Percentiles rank a stretch among this genome's conserved stretches.
Conservation (phyloP, 2,113 vertebrate genomes). For the Cranoglanis bouderius region DNA sequence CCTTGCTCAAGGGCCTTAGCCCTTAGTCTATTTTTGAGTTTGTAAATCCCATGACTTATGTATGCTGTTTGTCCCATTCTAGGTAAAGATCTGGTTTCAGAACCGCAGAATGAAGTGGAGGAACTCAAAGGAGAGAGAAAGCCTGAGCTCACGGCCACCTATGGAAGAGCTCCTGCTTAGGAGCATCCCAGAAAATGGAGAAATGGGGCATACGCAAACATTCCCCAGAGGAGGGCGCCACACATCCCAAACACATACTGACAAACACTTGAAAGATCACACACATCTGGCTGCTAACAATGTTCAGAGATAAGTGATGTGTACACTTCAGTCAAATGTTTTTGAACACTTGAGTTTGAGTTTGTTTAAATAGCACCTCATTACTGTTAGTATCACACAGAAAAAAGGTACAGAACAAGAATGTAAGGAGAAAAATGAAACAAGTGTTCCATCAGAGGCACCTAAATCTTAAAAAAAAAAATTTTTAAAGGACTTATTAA, state of each 20-base stretch:
- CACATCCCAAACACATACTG: background rate
- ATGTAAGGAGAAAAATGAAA: background rate
- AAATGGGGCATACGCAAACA: slow-evolving; percentile 50
- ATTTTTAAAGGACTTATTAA: background rate
- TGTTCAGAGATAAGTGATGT: slow-evolving; percentile 10
- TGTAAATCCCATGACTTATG: background rate
- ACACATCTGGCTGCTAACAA: slow-evolving; percentile 3
- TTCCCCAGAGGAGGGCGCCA: slow-evolving; percentile 21
- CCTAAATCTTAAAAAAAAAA: background rate
- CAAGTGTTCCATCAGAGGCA: background rate
- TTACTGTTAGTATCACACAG: background rate
- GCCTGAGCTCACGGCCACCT: slow-evolving; percentile 62
- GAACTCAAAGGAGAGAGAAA: slow-evolving; percentile 95
- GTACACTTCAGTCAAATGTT: background rate
- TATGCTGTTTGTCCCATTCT: slow-evolving; percentile 39
- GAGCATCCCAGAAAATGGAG: slow-evolving; percentile 61
- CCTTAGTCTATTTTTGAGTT: background rate
- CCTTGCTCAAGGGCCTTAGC: too few species aligned
- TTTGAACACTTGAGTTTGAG: background rate
- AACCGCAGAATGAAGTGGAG: slow-evolving; percentile 98
- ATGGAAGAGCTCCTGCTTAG: slow-evolving; percentile 70
- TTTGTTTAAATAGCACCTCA: background rate
- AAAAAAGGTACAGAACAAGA: background rate
- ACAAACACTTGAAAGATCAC: slow-evolving; percentile 14
- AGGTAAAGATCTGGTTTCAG: slow-evolving; percentile 99